Base-by-base conservation (phyloP, 2,113 vertebrate genomes). In the Salvelinus namaycush region DNA sequence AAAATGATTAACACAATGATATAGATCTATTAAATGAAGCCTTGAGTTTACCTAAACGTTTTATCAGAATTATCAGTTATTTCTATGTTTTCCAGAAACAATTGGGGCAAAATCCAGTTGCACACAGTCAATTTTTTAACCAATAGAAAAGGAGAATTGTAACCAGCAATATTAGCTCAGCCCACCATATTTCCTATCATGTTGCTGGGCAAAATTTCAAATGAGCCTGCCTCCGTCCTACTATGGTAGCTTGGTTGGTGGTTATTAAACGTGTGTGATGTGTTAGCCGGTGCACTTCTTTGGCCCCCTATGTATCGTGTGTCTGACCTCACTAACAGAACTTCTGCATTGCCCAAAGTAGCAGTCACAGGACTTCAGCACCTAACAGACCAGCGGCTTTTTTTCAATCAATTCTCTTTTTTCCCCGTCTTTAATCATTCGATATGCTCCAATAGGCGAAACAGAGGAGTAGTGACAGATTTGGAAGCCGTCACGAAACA, bases 291-390 rank as follows among this genome's bases (percentile, higher is more conserved):
- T 78, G 79, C 81, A 75, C 74, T 84, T 72, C 76, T 79, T 74
- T 62, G 75, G 77, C 88, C 92, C 87, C 91, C 79, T 65, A 90
- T 84, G 91, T 76, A 89, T 92, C 76, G 91, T 89, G 90, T 93
- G 91, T 88, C 90, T 91, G 83, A 86, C 83, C 87, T 86, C 79
- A 74, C 69, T 79, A 78, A 73, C 83, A 76, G 72, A 70, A 80
- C 67, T 79, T 73, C 86, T 87, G 81, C 86, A 81, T 73, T 18
- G 90, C 88, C 88, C 78, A 70, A 64, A 79, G 75, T 72, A 79
- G 73, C 68, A 64, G 75, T 84, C 89, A 89, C 79, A 85, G 54
- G 82, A 86, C 81, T 78, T 78, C 74, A 72, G 74, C 80, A 44
- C 69, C 68, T 73, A 68, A 69, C 78, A 76, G 72, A 73, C 71